Percentiles rank a stretch among this genome's conserved stretches.
phyloP scores from a whole-genome alignment of 1,140 invertebrate genomes.

The Drosophila orosa region DNA sequence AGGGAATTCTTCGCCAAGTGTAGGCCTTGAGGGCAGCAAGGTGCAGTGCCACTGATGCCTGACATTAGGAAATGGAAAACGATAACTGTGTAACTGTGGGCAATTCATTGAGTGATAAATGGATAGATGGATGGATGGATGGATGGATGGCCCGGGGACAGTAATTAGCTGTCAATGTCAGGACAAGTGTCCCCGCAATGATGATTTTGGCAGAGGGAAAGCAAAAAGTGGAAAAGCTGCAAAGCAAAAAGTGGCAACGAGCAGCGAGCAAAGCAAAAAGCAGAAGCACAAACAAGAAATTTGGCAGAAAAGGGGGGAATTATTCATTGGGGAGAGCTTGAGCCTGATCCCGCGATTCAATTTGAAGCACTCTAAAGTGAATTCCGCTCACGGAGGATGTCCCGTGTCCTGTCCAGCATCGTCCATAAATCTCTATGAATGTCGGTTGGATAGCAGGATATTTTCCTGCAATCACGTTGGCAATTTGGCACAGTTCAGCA shows the following conservation, averaged over 20 bases:
- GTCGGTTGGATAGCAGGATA: conserved; percentile 43
- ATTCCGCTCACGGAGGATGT: conserved; percentile 27
- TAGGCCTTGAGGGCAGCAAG: not conserved
- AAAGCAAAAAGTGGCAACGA: not conserved
- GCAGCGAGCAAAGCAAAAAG: not conserved
- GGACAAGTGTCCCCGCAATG: conserved; percentile 45
- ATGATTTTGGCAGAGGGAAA: not conserved
- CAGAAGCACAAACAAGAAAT: not conserved
- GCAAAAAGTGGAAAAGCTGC: conserved; percentile 1
- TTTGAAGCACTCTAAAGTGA: conserved; percentile 46
- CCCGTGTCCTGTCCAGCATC: conserved; percentile 17
- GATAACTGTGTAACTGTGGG: conserved; percentile 30
- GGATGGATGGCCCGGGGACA: conserved; percentile 25
- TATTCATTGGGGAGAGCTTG: conserved; percentile 35
- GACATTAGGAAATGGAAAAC: conserved; percentile 9
- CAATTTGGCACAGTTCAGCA: conserved; percentile 77
- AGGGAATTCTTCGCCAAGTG: not conserved
- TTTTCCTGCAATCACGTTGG: conserved; percentile 70
- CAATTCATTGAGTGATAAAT: conserved; percentile 34
- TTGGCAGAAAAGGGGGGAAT: conserved; percentile 8
- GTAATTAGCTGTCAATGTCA: conserved; percentile 74
- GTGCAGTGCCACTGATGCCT: conserved; percentile 6
- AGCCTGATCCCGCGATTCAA: conserved; percentile 31
- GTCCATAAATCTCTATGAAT: conserved; percentile 59
- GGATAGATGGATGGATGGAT: conserved; percentile 17